These are phyloP conservation scores for Bradysia coprophila DNA, from an alignment of 1,140 invertebrate genomes.

Conservation along the genomic window DNA sequence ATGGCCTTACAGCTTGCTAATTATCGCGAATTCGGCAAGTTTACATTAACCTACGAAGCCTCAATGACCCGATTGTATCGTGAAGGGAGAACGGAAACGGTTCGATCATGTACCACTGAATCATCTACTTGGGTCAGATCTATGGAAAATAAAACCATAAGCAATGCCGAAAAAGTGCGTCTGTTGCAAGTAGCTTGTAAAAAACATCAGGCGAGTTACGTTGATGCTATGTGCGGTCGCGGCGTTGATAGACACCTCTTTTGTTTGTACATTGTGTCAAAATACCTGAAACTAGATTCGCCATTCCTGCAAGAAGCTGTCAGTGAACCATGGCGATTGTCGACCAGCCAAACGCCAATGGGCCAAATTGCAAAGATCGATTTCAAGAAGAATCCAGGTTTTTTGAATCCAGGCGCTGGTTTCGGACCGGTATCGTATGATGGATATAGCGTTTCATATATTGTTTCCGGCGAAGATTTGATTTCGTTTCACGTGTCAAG, in stretches of 20 bases:
- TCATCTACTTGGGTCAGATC: conserved; percentile 79
- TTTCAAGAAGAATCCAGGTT: conserved; percentile 74
- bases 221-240: conserved; percentile 90
- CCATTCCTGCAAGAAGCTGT: conserved; percentile 90
- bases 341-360: conserved; percentile 94
- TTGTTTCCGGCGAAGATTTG: conserved; percentile 89
- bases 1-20: conserved; percentile 91
- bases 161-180: conserved; percentile 40
- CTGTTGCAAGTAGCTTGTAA: conserved; percentile 56
- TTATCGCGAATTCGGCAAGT: conserved; percentile 74
- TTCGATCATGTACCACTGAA: conserved; percentile 86
- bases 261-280: conserved; percentile 93
- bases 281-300: conserved; percentile 91
- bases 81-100: conserved; percentile 95
- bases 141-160: conserved; percentile 51
- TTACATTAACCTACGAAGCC: conserved; percentile 93
- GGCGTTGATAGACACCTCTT: conserved; percentile 96
- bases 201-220: conserved; percentile 72
- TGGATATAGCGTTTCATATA: conserved; percentile 96
- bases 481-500: conserved; percentile 96
- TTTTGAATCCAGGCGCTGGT: conserved; percentile 90
- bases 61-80: conserved; percentile 93
- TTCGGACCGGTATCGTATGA: conserved; percentile 97
- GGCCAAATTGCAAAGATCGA: conserved; percentile 82
- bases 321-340: conserved; percentile 92